Evolutionary conservation across 2,113 vertebrate species (phyloP), one percentile per base, ranked within the genome.

Genomic region (Lichenostomus cassidix): DNA sequence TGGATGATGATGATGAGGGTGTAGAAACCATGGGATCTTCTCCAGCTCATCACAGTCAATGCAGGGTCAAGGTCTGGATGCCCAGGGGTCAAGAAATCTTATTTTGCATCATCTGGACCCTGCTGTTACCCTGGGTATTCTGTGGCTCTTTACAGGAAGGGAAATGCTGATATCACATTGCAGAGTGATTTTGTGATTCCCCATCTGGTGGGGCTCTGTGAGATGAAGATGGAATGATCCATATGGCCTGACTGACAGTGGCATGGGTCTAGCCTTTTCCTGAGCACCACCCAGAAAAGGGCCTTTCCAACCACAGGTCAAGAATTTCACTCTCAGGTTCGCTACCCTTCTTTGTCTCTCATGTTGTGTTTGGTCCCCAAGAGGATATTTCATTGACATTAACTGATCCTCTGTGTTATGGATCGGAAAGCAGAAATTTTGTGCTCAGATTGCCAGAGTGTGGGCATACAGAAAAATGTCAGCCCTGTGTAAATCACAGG

Each of bases 391-490:
- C 28, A 31, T 27, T 83, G 71, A 78, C 56, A 68, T 83, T 63
- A 83, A 29, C 59, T 5, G 10, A 64, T 78, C 28, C 23, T 92
- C 33, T n/a, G 21, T 74, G 1, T 88, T 80, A 41, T 0, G 28
- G 71, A 88, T 63, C 67, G 60, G 52, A 88, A 88, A 64, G 68
- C 63, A 86, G 67, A 81, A 86, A 39, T 88, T 44, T 15, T 67
- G 14, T 44, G 23, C 75, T 88, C 37, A 47, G 12, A 27, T 65
- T 92, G 35, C 37, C 60, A 47, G 55, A 35, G 18, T 74, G 42
- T 87, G 7, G n/a, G 39, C 35, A 64, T 55, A 52, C 6, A 50
- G 29, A 83, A 86, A 46, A 47, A 49, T 4, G n/a, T 50, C 53
- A 79, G 35, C 44, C 39, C 47, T 52, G 33, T 79, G 55, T 22